Evolutionary conservation across 2,113 vertebrate genomes (phyloP).

Genomic region (Malurus cyaneus): DNA sequence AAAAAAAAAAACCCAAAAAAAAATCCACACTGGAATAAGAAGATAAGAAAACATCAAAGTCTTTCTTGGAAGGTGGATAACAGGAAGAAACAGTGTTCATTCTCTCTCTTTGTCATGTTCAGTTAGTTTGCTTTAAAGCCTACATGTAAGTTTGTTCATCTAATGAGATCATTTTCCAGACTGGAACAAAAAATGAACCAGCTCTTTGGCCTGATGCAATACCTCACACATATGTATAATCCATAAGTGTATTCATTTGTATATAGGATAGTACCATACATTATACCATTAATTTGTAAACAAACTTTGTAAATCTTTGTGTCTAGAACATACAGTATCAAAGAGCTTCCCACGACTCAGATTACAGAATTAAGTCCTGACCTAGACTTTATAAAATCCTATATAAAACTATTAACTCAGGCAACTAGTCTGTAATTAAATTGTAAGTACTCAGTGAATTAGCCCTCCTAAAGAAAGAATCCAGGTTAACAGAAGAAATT

Average conservation of each 20-base stretch:
- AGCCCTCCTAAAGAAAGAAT: background rate
- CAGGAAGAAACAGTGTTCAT: background rate
- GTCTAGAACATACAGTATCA: background rate
- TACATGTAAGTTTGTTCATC: background rate
- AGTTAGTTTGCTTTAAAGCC: background rate
- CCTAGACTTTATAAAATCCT: background rate
- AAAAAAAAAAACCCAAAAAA: background rate
- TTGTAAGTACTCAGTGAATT: background rate
- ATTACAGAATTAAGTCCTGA: background rate
- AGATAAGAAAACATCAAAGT: background rate
- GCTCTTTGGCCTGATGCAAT: background rate
- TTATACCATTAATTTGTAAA: background rate
- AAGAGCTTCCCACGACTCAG: background rate
- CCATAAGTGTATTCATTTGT: background rate
- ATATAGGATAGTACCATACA: background rate
- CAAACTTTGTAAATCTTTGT: background rate
- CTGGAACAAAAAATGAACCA: background rate
- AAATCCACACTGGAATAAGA: background rate
- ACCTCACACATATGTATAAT: background rate
- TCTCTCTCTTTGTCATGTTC: background rate
- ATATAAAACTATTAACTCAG: background rate
- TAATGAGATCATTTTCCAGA: background rate
- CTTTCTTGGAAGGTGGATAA: background rate
- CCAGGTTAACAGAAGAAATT: background rate
- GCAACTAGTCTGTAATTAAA: background rate